Percentiles rank a stretch among this genome's conserved stretches.
These are phyloP conservation scores for Oncorhynchus mykiss DNA, from an alignment of 2,113 vertebrate species.

Conservation along the genomic window DNA sequence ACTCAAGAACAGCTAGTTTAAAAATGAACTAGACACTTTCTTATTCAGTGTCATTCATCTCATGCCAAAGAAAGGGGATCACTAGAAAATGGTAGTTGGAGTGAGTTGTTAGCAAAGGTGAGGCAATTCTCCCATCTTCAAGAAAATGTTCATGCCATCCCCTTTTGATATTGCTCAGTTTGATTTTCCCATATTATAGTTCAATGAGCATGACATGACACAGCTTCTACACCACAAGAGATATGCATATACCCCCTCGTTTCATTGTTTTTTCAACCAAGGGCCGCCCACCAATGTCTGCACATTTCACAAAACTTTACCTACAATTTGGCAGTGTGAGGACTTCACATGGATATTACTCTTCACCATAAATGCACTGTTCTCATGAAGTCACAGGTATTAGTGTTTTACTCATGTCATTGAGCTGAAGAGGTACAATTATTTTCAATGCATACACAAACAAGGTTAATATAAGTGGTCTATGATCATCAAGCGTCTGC, in stretches of 20 bases:
- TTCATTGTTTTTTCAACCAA: neutral
- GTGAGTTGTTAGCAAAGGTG: too few relatives aligned
- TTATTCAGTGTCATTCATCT: too few relatives aligned
- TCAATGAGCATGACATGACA: neutral
- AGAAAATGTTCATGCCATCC: neutral
- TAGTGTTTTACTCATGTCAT: neutral
- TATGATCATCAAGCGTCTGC: neutral
- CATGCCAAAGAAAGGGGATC: too few relatives aligned
- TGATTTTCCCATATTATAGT: neutral
- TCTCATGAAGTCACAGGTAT: neutral
- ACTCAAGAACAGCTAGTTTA: too few relatives aligned
- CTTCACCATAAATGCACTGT: neutral
- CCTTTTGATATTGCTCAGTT: neutral
- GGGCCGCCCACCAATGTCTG: neutral
- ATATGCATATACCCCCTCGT: neutral
- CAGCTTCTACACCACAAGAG: neutral
- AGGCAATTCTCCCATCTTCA: too few relatives aligned
- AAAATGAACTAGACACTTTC: too few relatives aligned
- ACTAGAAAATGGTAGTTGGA: too few relatives aligned
- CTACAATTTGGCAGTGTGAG: neutral
- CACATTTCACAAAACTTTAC: constrained; percentile 2
- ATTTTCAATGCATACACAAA: too few relatives aligned
- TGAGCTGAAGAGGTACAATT: neutral
- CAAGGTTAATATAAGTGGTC: neutral
- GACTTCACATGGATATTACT: neutral